Conservation (phyloP, 2,888 invertebrate genomes). For the Coecobrya sp. region DNA sequence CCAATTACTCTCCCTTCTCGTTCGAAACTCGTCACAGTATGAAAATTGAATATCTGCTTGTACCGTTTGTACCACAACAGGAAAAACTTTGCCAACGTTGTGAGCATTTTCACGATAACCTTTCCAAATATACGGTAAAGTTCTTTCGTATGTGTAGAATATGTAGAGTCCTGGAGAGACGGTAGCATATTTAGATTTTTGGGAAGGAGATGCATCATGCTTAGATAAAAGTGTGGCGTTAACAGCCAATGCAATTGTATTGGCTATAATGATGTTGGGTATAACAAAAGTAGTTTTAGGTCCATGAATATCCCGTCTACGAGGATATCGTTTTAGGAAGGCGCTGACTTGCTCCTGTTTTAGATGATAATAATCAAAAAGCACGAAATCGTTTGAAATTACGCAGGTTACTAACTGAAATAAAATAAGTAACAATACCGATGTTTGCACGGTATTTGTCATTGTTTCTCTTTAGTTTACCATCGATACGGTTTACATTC, state of each 20-base stretch:
- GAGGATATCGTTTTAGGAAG: not conserved
- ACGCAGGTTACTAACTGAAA: no score
- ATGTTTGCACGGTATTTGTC: no score
- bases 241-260: not conserved
- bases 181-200: not conserved
- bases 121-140: not conserved
- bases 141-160: not conserved
- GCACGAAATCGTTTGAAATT: no score
- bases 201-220: not conserved
- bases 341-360: no score
- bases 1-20: not conserved
- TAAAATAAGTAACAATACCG: no score
- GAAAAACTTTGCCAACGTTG: not conserved
- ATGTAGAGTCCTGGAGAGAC: not conserved
- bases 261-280: not conserved
- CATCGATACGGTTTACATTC: no score
- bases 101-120: not conserved
- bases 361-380: no score
- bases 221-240: not conserved
- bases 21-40: not conserved
- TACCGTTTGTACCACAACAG: not conserved
- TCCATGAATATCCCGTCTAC: not conserved
- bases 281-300: not conserved
- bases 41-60: not conserved
- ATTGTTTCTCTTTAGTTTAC: no score